Evolutionary conservation across 2,797 vertebrate species (phyloP), one percentile per base, ranked within the genome.

Genomic region (Sciaenops ocellatus): DNA sequence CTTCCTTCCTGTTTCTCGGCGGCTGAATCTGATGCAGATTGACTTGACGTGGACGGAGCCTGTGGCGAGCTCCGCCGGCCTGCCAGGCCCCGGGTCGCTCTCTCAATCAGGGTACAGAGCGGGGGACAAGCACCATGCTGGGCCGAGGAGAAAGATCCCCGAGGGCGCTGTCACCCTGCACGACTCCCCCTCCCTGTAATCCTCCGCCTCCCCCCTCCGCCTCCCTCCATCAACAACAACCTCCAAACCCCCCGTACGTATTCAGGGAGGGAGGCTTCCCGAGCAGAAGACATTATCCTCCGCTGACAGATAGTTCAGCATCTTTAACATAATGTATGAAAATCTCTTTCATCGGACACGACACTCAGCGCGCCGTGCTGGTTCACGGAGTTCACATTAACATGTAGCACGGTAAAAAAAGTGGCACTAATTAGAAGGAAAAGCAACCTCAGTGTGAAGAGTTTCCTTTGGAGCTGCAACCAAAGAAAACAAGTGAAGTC

Each of bases 1-100:
- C 34, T 8, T 52, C 22, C 51, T 47, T 62, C 74, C 71, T 50
- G 61, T 38, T 64, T 3, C 66, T 61, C 6, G 16, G 24, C 18
- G 42, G 4, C 64, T 51, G 60, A 75, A 17, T 46, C 79, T 86
- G 90, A 90, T 76, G 78, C 68, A 87, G 79, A 89, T 73, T 80
- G 87, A 90, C 87, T 88, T 76, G 89, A 90, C 51, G 48, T 82
- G 77, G 70, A 51, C 62, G 34, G 4, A 24, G 63, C 57, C 76
- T 44, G 57, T 48, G 46, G 77, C 8, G 47, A 67, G 18, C 66
- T 54, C 73, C 12, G 55, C 66, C 62, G 46, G 80, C 83, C 90
- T 71, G 73, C 70, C 60, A 24, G 46, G 72, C 72, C 68, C 57
- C 38, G 24, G 60, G 73, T 76, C 62, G 24, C 63, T 67, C 24